Evolutionary conservation across 2,888 invertebrate species (phyloP).

Genomic region (Cybosia mesomella): DNA sequence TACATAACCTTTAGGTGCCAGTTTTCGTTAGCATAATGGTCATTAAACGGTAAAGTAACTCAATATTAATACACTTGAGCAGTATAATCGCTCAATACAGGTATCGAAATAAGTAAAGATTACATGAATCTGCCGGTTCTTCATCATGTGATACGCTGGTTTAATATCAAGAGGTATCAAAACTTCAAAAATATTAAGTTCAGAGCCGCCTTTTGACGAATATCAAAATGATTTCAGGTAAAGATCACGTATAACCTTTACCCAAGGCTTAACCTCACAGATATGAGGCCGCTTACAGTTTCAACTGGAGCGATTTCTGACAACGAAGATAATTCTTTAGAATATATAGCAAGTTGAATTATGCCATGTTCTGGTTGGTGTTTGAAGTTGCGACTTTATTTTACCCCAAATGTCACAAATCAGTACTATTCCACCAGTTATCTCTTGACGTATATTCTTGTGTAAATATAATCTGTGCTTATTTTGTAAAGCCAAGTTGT

Average conservation of each 20-base stretch:
- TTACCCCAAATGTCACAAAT: not conserved
- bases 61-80: not conserved
- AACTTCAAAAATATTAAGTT: not conserved
- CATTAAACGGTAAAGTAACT: too few relatives aligned
- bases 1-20: not conserved
- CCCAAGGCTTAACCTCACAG: not conserved
- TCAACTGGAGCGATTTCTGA: not conserved
- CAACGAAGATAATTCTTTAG: not conserved
- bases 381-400: not conserved
- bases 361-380: not conserved
- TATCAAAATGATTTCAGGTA: not conserved
- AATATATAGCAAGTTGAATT: not conserved
- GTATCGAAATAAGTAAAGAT: not conserved
- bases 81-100: not conserved
- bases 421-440: not conserved
- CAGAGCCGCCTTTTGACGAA: not conserved
- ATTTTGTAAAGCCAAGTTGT: not conserved
- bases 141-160: not conserved
- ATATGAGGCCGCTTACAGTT: not conserved
- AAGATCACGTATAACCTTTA: not conserved
- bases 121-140: not conserved
- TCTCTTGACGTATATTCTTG: too few relatives aligned
- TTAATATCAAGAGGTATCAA: not conserved
- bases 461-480: not conserved
- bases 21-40: not conserved